Evolutionary conservation across 2,888 invertebrate genomes (phyloP).

Genomic region (Drosophila gaucha): DNA sequence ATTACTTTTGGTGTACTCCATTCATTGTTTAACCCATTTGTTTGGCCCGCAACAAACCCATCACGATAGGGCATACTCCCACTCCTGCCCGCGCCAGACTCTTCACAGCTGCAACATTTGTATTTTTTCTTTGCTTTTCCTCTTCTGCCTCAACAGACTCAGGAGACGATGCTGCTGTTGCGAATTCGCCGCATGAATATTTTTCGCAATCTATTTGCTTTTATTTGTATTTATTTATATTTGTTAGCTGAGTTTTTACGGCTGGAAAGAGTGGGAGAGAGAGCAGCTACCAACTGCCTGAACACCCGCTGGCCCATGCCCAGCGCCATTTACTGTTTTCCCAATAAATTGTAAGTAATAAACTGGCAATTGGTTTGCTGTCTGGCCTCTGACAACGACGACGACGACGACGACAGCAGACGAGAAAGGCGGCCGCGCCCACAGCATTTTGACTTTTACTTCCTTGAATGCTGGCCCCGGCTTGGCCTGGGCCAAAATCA

Average conservation of each 20-base stretch:
- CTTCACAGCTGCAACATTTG: slow-evolving; percentile 55
- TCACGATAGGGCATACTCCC: slow-evolving; percentile 28
- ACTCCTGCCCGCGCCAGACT: not conserved
- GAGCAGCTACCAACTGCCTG: slow-evolving; percentile 2
- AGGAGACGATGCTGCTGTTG: slow-evolving; percentile 35
- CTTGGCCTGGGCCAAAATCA: slow-evolving; percentile 56
- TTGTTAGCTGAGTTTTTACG: slow-evolving; percentile 66
- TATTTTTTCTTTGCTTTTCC: slow-evolving; percentile 20
- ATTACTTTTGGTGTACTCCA: slow-evolving; percentile 46
- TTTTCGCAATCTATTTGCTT: slow-evolving; percentile 68
- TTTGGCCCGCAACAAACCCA: slow-evolving; percentile 28
- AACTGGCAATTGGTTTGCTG: slow-evolving; percentile 77
- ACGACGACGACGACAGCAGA: slow-evolving; percentile 23
- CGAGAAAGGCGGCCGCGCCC: slow-evolving; percentile 59
- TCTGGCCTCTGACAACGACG: slow-evolving; percentile 60
- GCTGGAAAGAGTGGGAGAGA: slow-evolving; percentile 41
- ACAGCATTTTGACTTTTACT: slow-evolving; percentile 70
- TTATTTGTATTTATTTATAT: slow-evolving; percentile 71
- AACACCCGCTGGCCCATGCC: slow-evolving; percentile 6
- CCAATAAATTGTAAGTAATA: slow-evolving; percentile 78
- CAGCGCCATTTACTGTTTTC: slow-evolving; percentile 55
- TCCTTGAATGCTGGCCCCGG: slow-evolving; percentile 41
- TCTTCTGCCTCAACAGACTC: slow-evolving; percentile 53
- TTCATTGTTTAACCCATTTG: slow-evolving; percentile 57
- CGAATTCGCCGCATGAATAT: slow-evolving; percentile 61